A percentile compares a stretch with the other conserved stretches of the same genome.
Conservation (phyloP, 2,797 vertebrate genomes). For the Crenichthys baileyi region DNA sequence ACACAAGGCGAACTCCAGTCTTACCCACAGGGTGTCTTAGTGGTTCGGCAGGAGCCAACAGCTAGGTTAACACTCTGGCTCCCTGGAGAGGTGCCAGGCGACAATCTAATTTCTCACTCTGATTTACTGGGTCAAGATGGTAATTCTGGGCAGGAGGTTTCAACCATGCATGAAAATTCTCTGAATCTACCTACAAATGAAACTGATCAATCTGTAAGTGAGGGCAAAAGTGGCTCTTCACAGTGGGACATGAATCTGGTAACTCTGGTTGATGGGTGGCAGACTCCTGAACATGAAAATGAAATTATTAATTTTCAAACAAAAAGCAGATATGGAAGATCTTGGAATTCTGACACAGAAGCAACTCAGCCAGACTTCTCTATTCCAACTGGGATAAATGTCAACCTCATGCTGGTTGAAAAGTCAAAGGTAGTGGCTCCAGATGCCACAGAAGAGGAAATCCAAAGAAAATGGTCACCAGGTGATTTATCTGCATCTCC, state of each 20-base stretch:
- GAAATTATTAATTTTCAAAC: neutral
- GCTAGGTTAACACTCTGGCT: slow-evolving; percentile 56
- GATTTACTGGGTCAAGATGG: neutral
- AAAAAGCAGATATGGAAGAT: slow-evolving; percentile 16
- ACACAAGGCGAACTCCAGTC: neutral
- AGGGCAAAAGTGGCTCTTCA: neutral
- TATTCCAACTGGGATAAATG: neutral
- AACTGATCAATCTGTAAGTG: neutral
- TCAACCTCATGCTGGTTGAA: neutral
- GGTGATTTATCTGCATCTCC: neutral
- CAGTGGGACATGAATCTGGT: neutral
- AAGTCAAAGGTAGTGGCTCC: rapidly evolving
- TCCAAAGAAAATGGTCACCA: neutral
- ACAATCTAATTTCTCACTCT: neutral
- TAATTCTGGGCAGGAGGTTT: neutral
- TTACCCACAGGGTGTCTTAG: slow-evolving; percentile 28
- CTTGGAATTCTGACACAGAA: neutral
- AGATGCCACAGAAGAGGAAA: neutral
- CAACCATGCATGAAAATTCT: neutral
- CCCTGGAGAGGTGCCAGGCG: slow-evolving; percentile 38
- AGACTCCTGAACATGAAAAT: neutral
- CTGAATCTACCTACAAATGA: neutral
- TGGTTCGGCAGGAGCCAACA: slow-evolving; percentile 48
- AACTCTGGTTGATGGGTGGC: neutral
- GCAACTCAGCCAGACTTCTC: neutral